These are phyloP conservation scores for Drosophila flavopinicola DNA, from an alignment of 2,888 invertebrate species.

Conservation along the genomic window DNA sequence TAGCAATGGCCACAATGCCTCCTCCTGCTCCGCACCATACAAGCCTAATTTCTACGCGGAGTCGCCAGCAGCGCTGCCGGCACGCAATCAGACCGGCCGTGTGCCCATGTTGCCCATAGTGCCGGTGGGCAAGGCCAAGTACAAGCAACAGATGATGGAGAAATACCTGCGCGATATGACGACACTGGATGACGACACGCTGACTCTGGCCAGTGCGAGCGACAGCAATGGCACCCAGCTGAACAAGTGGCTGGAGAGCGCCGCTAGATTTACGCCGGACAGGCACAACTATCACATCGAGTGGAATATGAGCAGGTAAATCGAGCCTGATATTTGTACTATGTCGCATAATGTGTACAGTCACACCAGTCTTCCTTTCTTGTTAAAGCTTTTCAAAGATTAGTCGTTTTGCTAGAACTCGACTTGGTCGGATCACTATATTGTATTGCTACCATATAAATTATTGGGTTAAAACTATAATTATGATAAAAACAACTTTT, in stretches of 20 bases:
- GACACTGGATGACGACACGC: conserved; percentile 13
- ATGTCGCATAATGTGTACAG: too few relatives aligned
- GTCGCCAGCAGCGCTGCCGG: conserved; percentile 14
- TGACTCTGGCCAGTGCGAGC: background rate
- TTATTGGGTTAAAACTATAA: too few relatives aligned
- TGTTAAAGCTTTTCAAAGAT: too few relatives aligned
- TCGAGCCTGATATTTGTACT: too few relatives aligned
- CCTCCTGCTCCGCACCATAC: conserved; percentile 31
- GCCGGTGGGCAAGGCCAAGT: conserved; percentile 83
- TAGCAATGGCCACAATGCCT: conserved; percentile 60
- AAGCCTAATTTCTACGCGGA: conserved; percentile 69
- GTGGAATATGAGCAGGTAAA: conserved; percentile 85
- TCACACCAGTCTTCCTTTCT: too few relatives aligned
- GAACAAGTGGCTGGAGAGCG: conserved; percentile 91
- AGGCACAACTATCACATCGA: conserved; percentile 90
- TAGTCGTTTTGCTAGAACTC: too few relatives aligned
- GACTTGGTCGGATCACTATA: too few relatives aligned
- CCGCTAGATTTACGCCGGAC: conserved; percentile 89
- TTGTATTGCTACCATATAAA: too few relatives aligned
- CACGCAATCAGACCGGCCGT: conserved; percentile 24
- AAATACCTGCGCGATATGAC: conserved; percentile 85
- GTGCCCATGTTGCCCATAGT: conserved; percentile 52
- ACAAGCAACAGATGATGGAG: conserved; percentile 87
- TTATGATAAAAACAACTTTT: too few relatives aligned
- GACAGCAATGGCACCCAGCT: conserved; percentile 85